Percentiles rank a stretch among this genome's conserved stretches.
Conservation (phyloP, 2,888 invertebrate species). For the Sthenelais limicola region DNA sequence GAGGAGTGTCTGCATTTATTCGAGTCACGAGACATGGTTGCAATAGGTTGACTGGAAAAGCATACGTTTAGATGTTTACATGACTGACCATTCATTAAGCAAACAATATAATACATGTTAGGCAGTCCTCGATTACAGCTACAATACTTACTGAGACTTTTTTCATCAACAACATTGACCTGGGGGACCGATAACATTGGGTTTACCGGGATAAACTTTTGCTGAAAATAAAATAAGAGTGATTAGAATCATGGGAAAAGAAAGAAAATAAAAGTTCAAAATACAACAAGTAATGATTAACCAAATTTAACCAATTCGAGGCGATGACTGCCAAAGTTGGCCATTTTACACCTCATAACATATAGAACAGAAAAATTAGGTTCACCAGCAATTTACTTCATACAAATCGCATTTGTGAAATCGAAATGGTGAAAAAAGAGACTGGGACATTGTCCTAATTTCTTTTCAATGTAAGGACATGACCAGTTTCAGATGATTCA, state of each 20-base stretch:
- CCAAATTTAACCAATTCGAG: background rate
- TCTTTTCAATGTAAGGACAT: too few relatives aligned
- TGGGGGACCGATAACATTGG: slow-evolving; percentile 73
- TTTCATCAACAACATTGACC: slow-evolving; percentile 56
- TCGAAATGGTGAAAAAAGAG: too few relatives aligned
- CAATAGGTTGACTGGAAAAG: too few relatives aligned
- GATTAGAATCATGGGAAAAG: background rate
- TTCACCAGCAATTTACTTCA: too few relatives aligned
- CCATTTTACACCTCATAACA: background rate
- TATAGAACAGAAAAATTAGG: background rate
- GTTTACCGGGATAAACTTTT: slow-evolving; percentile 68
- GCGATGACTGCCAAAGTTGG: background rate
- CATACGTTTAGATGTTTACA: too few relatives aligned
- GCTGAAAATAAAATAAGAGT: slow-evolving; percentile 56
- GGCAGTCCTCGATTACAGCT: background rate
- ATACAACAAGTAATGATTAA: background rate
- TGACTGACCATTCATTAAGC: too few relatives aligned
- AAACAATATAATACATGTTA: slow-evolving; percentile 7
- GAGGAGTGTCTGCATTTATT: too few relatives aligned
- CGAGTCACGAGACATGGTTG: too few relatives aligned
- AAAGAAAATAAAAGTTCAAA: background rate
- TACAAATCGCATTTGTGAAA: too few relatives aligned
- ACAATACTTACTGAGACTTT: slow-evolving; percentile 34
- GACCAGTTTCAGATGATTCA: too few relatives aligned
- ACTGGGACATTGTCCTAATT: too few relatives aligned